Conservation (phyloP, 2,797 vertebrate species). For the Lacerta bilineata region DNA sequence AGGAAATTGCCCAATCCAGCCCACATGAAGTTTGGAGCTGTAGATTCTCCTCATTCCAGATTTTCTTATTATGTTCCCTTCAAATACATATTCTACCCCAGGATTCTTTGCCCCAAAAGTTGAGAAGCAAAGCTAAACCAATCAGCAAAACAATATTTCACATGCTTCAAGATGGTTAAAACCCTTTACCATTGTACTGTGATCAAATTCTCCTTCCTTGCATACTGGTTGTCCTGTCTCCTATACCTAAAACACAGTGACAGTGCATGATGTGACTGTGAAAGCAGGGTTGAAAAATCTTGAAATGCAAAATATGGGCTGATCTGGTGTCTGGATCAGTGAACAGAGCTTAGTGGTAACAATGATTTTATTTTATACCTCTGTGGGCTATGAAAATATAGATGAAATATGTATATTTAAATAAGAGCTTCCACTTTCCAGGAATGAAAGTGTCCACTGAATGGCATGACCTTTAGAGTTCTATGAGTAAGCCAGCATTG, state of each 20-base stretch:
- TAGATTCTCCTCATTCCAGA: neutral
- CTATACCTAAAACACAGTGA: neutral
- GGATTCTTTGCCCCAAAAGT: neutral
- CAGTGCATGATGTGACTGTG: neutral
- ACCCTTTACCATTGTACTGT: neutral
- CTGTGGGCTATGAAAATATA: constrained; percentile 59
- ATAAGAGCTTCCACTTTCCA: constrained; percentile 56
- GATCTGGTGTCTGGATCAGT: neutral
- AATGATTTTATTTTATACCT: neutral
- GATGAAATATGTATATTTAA: constrained; percentile 40
- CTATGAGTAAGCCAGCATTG: constrained; percentile 28
- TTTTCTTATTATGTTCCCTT: neutral
- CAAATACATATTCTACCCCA: neutral
- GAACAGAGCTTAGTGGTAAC: neutral
- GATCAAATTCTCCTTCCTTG: neutral
- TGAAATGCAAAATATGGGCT: neutral
- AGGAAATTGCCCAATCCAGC: neutral
- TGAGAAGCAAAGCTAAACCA: neutral
- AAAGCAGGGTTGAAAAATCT: neutral
- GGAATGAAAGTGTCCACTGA: constrained; percentile 52
- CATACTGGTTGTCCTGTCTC: neutral
- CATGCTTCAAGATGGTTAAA: neutral
- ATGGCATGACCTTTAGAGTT: constrained; percentile 55
- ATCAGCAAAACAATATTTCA: neutral
- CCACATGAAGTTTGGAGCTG: neutral